Evolutionary conservation across 2,888 invertebrate species (phyloP).

Genomic region (Halictus quadricinctus): DNA sequence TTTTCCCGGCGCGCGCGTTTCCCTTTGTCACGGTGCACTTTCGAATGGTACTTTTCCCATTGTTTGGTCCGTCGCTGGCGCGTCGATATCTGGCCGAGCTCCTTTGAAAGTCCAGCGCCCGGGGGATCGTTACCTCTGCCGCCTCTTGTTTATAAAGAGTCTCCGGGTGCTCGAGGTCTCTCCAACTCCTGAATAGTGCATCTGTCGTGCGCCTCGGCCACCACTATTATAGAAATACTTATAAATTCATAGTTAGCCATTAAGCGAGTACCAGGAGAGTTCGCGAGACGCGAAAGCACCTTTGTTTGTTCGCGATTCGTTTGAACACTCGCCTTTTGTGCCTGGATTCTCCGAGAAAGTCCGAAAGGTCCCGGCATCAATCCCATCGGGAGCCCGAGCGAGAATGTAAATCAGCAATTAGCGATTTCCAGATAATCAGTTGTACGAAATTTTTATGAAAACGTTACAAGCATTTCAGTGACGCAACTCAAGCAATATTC

Average conservation of each 20-base stretch:
- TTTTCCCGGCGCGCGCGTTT: conserved; percentile 66
- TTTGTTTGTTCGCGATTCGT: conserved; percentile 15
- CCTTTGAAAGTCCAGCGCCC: conserved; percentile 50
- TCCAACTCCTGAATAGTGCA: conserved; percentile 48
- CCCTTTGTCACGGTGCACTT: conserved; percentile 57
- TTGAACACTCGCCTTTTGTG: conserved; percentile 14
- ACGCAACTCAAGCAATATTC: no score
- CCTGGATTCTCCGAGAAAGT: conserved; percentile 10
- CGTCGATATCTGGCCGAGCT: conserved; percentile 52
- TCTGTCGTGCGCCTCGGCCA: conserved; percentile 37
- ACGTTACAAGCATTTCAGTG: background rate
- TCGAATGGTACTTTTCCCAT: conserved; percentile 43
- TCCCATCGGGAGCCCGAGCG: background rate
- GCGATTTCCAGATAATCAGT: background rate
- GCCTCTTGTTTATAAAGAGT: conserved; percentile 38
- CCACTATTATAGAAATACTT: conserved; percentile 40
- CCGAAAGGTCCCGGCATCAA: background rate
- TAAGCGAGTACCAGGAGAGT: conserved; percentile 42
- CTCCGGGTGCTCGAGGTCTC: conserved; percentile 46
- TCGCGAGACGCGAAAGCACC: conserved; percentile 20
- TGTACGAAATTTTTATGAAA: background rate
- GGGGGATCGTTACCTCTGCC: conserved; percentile 56
- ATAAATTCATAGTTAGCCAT: conserved; percentile 53
- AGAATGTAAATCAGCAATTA: background rate
- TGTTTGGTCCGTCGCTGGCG: conserved; percentile 25